Percentiles rank a stretch among this genome's conserved stretches.
Evolutionary conservation across 2,113 vertebrate genomes (phyloP).

Genomic region (Upupa epops): DNA sequence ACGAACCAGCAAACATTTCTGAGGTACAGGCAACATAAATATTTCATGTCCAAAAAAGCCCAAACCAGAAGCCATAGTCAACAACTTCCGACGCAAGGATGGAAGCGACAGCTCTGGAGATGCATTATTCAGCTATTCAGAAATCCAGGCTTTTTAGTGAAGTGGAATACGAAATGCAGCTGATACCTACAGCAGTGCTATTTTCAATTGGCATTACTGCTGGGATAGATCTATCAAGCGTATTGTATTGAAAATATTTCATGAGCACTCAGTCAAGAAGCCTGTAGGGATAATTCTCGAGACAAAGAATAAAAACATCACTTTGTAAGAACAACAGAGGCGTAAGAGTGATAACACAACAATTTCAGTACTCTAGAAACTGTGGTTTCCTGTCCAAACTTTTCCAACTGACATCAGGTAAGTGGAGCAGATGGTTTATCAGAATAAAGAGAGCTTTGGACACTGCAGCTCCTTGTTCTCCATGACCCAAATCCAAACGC

Average conservation of each 20-base stretch:
- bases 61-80: background rate
- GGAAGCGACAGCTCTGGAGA: background rate
- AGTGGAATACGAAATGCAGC: background rate
- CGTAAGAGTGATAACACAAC: background rate
- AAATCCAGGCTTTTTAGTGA: background rate
- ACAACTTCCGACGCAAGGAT: background rate
- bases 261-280: slow-evolving; percentile 8
- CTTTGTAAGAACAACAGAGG: slow-evolving; percentile 9
- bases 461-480: background rate
- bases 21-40: background rate
- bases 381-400: background rate
- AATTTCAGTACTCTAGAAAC: slow-evolving; percentile 9
- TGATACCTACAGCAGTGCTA: background rate
- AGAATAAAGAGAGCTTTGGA: background rate
- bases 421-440: background rate
- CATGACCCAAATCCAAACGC: background rate
- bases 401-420: background rate
- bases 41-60: background rate
- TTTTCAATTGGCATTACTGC: slow-evolving; percentile 30
- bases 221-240: background rate
- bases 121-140: background rate
- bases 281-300: slow-evolving; percentile 30
- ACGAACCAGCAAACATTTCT: background rate
- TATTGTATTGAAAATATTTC: slow-evolving; percentile 14
- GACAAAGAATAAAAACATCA: slow-evolving; percentile 1